Percentiles rank a stretch among this genome's conserved stretches.
Evolutionary conservation across 2,797 vertebrate species (phyloP).

Genomic region (Gambelia wislizenii): DNA sequence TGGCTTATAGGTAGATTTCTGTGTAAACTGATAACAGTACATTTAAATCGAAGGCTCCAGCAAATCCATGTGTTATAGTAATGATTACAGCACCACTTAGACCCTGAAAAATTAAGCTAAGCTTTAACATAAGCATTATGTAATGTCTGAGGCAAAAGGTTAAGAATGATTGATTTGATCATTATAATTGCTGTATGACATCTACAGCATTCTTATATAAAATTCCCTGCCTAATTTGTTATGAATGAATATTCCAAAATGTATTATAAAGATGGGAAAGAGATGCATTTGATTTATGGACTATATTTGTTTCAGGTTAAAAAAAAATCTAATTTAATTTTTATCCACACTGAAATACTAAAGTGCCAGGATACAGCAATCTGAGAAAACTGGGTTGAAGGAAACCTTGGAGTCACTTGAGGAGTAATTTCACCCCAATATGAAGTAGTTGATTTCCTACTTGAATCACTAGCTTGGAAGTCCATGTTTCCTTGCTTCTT

Average conservation of each 20-base stretch:
- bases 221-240: constrained; percentile 50
- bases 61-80: constrained; percentile 62
- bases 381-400: rapidly evolving
- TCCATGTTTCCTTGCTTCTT: not conserved
- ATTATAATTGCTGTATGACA: constrained; percentile 68
- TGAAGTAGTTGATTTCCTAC: not conserved
- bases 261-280: constrained; percentile 40
- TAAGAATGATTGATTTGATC: constrained; percentile 75
- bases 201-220: constrained; percentile 52
- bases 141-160: constrained; percentile 70
- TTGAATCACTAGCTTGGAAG: not conserved
- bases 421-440: not conserved
- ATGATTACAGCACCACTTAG: constrained; percentile 68
- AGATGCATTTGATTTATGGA: constrained; percentile 41
- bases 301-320: constrained; percentile 21
- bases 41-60: constrained; percentile 68
- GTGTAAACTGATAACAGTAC: constrained; percentile 65
- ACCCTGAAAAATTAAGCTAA: constrained; percentile 67
- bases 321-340: not conserved
- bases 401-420: rapidly evolving
- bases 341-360: rapidly evolving
- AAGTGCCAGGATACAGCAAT: not conserved
- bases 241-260: constrained; percentile 58
- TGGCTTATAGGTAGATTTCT: constrained; percentile 71
- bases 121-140: constrained; percentile 46